Percentiles rank a stretch among this genome's conserved stretches.
Conservation (phyloP, 2,888 invertebrate genomes). For the Drosophila helvetica region DNA sequence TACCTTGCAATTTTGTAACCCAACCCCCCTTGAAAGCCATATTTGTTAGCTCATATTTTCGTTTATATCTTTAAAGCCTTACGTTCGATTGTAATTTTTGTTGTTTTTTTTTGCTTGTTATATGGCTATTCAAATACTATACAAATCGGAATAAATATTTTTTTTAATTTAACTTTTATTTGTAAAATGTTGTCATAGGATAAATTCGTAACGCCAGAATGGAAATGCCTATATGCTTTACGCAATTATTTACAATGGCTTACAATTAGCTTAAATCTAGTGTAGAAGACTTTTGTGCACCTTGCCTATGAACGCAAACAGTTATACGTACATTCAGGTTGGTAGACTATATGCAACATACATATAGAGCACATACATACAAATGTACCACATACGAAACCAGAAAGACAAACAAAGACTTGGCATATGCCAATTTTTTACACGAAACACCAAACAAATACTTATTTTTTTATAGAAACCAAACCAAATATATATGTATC, state of each 20-base stretch:
- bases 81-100: too few species aligned
- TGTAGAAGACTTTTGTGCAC: constrained; percentile 9
- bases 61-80: too few species aligned
- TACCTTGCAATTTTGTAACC: too few species aligned
- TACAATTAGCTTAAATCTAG: neutral
- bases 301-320: constrained; percentile 37
- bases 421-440: constrained; percentile 57
- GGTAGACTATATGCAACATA: constrained; percentile 6
- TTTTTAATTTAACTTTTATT: too few species aligned
- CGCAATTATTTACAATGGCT: neutral
- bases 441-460: constrained; percentile 55
- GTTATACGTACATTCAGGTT: constrained; percentile 46
- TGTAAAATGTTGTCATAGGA: too few species aligned
- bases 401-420: constrained; percentile 67
- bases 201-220: neutral
- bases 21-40: too few species aligned
- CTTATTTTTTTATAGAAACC: constrained; percentile 18
- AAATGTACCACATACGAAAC: constrained; percentile 16
- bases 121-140: too few species aligned
- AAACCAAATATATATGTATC: too few species aligned
- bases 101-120: too few species aligned
- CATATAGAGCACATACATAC: neutral
- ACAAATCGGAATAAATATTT: too few species aligned
- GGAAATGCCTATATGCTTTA: neutral
- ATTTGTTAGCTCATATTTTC: too few species aligned